Conservation (phyloP, 2,113 vertebrate genomes). For the Catharus bicknelli region DNA sequence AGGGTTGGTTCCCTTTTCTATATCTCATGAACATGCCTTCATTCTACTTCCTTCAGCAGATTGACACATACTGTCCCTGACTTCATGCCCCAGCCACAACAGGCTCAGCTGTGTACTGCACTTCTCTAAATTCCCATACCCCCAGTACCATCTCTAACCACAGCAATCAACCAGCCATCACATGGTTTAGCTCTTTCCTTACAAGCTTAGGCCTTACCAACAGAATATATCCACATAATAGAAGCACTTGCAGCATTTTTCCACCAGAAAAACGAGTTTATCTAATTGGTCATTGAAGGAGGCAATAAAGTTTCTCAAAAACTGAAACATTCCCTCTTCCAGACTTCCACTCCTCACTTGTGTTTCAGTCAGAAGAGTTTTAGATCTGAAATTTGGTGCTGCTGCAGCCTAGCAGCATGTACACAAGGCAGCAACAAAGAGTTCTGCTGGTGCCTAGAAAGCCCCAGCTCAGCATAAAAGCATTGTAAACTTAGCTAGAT, state of each 20-base stretch:
- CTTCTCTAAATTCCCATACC: background rate
- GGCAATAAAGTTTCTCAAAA: background rate
- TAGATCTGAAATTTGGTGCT: background rate
- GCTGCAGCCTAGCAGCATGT: background rate
- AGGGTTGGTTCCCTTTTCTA: background rate
- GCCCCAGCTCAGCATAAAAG: background rate
- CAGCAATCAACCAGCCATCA: background rate
- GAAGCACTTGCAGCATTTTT: background rate
- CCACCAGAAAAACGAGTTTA: background rate
- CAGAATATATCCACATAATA: background rate
- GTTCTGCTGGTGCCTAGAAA: background rate
- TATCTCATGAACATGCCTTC: background rate
- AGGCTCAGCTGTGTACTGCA: background rate
- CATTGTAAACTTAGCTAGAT: slow-evolving; percentile 9
- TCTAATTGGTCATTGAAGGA: background rate
- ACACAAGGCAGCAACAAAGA: background rate
- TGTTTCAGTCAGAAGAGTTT: background rate
- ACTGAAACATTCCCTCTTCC: background rate
- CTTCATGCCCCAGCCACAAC: background rate
- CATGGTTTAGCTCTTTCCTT: background rate
- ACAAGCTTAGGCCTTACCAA: background rate
- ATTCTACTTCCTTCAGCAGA: background rate
- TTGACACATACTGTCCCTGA: background rate
- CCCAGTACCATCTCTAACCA: background rate
- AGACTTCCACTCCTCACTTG: background rate